Percentiles rank a stretch among this genome's conserved stretches.
These are phyloP conservation scores for Sarcoramphus papa DNA, from an alignment of 2,797 vertebrate species.

Conservation along the genomic window DNA sequence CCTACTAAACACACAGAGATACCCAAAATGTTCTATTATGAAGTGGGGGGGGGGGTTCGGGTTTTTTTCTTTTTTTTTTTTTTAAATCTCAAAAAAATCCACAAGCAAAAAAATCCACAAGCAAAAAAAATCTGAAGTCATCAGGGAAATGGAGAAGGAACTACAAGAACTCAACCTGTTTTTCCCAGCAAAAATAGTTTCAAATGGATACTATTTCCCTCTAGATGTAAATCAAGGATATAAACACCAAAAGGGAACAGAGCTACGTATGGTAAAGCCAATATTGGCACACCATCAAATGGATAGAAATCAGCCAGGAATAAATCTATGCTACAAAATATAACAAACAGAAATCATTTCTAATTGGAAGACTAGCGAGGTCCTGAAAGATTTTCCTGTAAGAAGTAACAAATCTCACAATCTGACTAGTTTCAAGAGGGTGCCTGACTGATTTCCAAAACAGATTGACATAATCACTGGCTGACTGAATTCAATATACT, in stretches of 20 bases:
- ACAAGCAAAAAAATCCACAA: not conserved
- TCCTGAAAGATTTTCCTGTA: not conserved
- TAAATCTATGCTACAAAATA: not conserved
- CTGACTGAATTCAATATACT: not conserved
- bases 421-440: not conserved
- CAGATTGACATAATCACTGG: not conserved
- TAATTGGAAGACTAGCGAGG: not conserved
- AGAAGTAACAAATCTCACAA: not conserved
- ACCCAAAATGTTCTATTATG: not conserved
- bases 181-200: not conserved
- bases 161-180: not conserved
- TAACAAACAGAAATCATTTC: not conserved
- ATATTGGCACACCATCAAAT: not conserved
- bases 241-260: not conserved
- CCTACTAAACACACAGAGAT: not conserved
- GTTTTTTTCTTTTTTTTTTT: not conserved
- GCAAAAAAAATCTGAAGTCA: not conserved
- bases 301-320: not conserved
- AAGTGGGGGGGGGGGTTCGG: not conserved
- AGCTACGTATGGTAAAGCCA: conserved; percentile 6
- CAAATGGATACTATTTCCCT: not conserved
- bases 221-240: not conserved
- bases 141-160: not conserved
- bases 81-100: not conserved
- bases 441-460: not conserved